A percentile compares a stretch with the other conserved stretches of the same genome.
phyloP scores from a whole-genome alignment of 2,797 vertebrate genomes.

The Botia kubotai region DNA sequence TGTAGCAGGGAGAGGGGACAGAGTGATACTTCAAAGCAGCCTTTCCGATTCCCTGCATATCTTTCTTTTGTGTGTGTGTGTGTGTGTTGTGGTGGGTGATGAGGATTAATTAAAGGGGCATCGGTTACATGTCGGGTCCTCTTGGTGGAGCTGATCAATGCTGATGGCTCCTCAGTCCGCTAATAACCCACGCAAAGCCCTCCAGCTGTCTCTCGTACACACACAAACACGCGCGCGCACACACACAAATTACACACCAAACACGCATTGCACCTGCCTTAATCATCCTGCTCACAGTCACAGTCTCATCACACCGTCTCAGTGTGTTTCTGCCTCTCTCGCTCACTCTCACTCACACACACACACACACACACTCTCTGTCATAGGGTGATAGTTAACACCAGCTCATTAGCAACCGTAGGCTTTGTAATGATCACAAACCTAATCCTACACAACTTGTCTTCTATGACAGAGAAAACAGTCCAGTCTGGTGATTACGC shows the following conservation, averaged over 20 bases:
- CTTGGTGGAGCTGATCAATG: conserved; percentile 61
- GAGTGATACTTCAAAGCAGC: background rate
- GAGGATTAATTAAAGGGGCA: conserved; percentile 59
- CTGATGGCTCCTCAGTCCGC: conserved; percentile 47
- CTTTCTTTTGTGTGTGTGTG: conserved; percentile 28
- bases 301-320: conserved; percentile 32
- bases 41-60: conserved; percentile 25
- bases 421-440: conserved; percentile 49
- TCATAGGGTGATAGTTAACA: conserved; percentile 29
- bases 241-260: conserved; percentile 32
- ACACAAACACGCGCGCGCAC: background rate
- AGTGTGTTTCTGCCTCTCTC: background rate
- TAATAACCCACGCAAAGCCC: conserved; percentile 58
- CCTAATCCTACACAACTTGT: conserved; percentile 34
- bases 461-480: conserved; percentile 18
- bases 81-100: conserved; percentile 43
- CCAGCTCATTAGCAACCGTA: conserved; percentile 46
- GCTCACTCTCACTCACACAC: background rate
- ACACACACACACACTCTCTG: conserved; percentile 19
- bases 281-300: conserved; percentile 35
- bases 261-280: conserved; percentile 38
- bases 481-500: conserved; percentile 1
- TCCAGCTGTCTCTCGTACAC: conserved; percentile 44
- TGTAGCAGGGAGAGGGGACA: background rate
- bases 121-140: conserved; percentile 60